Conservation (phyloP, 1,140 invertebrate genomes). For the Caenorhabditis briggsae region DNA sequence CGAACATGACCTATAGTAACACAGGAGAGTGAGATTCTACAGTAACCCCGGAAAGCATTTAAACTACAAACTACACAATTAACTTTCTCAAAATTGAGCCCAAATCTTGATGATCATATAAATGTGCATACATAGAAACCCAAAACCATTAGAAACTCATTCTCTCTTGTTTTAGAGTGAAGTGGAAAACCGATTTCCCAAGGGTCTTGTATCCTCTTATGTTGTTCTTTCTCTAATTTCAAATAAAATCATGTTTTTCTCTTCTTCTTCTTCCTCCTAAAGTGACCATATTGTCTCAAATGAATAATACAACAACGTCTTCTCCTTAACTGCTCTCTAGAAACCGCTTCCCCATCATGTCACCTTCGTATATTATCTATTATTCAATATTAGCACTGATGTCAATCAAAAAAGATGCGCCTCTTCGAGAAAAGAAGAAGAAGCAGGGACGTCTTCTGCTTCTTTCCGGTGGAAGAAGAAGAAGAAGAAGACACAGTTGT, state of each 20-base stretch:
- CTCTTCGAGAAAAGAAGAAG: background rate
- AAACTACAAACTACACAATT: no score
- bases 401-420: slow-evolving; percentile 38
- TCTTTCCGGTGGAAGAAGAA: background rate
- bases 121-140: no score
- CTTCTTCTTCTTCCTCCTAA: background rate
- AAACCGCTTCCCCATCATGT: background rate
- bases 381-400: slow-evolving; percentile 43
- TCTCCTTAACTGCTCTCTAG: background rate
- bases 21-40: no score
- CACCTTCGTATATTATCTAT: slow-evolving; percentile 42
- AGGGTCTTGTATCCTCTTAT: background rate
- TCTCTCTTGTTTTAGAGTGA: background rate
- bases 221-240: background rate
- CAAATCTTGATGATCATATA: no score
- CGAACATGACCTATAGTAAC: no score
- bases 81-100: no score
- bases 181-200: background rate
- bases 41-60: no score
- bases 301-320: slow-evolving; percentile 8
- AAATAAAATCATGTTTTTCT: slow-evolving; percentile 28
- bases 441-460: background rate
- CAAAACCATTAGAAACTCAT: no score
- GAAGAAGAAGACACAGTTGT: background rate
- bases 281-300: background rate